Conservation (phyloP, 2,888 invertebrate species). For the Coelopa pilipes region DNA sequence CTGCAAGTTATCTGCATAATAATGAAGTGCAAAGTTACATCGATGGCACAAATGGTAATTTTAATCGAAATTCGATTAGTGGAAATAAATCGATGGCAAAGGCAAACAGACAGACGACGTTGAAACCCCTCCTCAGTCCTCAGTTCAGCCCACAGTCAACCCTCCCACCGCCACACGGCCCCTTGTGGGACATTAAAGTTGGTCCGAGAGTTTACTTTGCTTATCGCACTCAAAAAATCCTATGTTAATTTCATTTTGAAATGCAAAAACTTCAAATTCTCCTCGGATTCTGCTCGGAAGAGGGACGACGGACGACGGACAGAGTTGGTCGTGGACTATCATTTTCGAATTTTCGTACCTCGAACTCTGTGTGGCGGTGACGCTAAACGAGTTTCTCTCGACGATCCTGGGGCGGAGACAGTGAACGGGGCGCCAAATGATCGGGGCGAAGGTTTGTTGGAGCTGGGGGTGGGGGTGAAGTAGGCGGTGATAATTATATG, state of each 20-base stretch:
- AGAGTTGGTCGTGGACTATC: neutral
- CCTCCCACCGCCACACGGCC: too few species aligned
- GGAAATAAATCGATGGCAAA: constrained; percentile 18
- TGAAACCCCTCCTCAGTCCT: neutral
- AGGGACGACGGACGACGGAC: too few species aligned
- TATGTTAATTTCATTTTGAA: constrained; percentile 10
- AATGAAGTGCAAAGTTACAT: constrained; percentile 21
- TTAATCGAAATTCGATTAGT: constrained; percentile 25
- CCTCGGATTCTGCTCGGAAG: too few species aligned
- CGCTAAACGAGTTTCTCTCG: too few species aligned
- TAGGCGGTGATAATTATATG: too few species aligned
- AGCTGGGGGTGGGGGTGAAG: too few species aligned
- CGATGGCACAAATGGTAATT: constrained; percentile 13
- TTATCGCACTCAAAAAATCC: constrained; percentile 10
- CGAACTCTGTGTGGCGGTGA: neutral
- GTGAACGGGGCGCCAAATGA: too few species aligned
- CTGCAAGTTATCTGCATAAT: constrained; percentile 7
- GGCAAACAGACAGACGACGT: neutral
- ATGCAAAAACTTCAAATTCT: neutral
- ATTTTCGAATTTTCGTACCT: neutral
- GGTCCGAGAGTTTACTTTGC: neutral
- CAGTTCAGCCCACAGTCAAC: too few species aligned
- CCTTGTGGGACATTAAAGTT: neutral
- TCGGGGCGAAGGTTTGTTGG: too few species aligned
- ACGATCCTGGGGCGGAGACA: too few species aligned